These are phyloP conservation scores for Peromyscus nudipes DNA, from an alignment of 2,797 vertebrate species.

Conservation along the genomic window DNA sequence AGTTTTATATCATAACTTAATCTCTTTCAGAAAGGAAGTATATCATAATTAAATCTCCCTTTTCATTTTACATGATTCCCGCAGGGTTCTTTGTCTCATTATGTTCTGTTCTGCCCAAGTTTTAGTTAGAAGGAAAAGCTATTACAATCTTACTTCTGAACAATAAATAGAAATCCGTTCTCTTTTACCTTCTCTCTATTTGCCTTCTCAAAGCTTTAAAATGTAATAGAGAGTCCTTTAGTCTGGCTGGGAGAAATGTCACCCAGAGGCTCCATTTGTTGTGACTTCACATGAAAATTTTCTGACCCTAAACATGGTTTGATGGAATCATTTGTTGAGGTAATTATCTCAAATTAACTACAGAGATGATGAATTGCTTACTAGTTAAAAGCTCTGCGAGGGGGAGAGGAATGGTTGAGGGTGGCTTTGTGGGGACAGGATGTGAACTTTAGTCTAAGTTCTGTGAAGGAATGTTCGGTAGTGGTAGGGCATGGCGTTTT, in stretches of 20 bases:
- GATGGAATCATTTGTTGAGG: background rate
- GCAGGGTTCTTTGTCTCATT: constrained; percentile 22
- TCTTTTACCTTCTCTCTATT: background rate
- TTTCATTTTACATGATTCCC: constrained; percentile 34
- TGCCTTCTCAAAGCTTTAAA: constrained; percentile 6
- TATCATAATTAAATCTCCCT: constrained; percentile 20
- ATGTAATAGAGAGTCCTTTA: background rate
- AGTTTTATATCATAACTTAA: background rate
- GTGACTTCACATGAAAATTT: background rate
- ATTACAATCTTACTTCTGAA: constrained; percentile 50
- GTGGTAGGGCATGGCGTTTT: background rate
- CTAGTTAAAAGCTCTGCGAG: background rate
- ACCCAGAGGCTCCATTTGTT: background rate
- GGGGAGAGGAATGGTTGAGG: background rate
- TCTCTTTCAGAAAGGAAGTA: constrained; percentile 30
- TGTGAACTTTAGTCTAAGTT: background rate
- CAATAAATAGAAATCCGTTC: background rate
- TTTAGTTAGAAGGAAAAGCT: constrained; percentile 27
- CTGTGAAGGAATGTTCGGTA: background rate
- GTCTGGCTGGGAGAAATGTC: background rate
- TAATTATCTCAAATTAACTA: constrained; percentile 35
- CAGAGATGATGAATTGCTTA: background rate
- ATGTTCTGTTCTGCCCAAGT: background rate
- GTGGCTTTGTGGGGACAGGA: background rate
- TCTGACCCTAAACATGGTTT: background rate